Conservation (phyloP, 2,888 invertebrate species). For the Xiphydria camelus region DNA sequence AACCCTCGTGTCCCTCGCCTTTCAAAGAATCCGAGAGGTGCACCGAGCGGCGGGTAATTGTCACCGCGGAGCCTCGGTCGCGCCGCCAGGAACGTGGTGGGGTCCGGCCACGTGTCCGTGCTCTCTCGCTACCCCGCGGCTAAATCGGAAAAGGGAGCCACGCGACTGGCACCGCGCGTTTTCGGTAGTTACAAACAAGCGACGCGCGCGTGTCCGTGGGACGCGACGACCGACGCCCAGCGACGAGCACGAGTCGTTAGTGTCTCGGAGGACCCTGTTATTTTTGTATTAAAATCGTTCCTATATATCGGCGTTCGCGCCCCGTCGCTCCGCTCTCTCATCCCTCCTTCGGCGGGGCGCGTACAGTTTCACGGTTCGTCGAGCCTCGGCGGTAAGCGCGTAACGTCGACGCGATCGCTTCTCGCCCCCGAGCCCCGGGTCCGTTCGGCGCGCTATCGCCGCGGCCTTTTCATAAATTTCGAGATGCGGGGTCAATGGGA, state of each 20-base stretch:
- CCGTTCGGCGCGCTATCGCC: background rate
- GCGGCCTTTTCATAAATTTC: background rate
- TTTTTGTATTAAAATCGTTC: slow-evolving; percentile 49
- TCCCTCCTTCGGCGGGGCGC: background rate
- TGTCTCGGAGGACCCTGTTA: slow-evolving; percentile 43
- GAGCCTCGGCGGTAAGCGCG: slow-evolving; percentile 18
- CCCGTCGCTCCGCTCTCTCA: background rate
- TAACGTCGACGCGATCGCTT: no score
- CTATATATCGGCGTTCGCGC: slow-evolving; percentile 15
- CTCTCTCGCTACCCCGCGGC: slow-evolving; percentile 42
- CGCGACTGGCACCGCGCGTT: slow-evolving; percentile 24
- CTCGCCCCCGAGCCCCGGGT: background rate
- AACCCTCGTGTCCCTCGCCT: no score
- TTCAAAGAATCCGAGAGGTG: no score
- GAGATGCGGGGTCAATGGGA: slow-evolving; percentile 26
- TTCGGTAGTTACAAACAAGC: slow-evolving; percentile 29
- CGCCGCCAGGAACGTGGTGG: no score
- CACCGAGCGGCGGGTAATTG: background rate
- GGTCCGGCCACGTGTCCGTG: no score
- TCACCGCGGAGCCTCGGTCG: slow-evolving; percentile 9
- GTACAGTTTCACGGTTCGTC: slow-evolving; percentile 23
- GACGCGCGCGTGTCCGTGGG: slow-evolving; percentile 33
- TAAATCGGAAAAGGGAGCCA: slow-evolving; percentile 44
- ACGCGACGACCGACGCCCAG: slow-evolving; percentile 44
- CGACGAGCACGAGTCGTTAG: slow-evolving; percentile 47